Evolutionary conservation across 2,888 invertebrate species (phyloP).

Genomic region (Polietes domitor): DNA sequence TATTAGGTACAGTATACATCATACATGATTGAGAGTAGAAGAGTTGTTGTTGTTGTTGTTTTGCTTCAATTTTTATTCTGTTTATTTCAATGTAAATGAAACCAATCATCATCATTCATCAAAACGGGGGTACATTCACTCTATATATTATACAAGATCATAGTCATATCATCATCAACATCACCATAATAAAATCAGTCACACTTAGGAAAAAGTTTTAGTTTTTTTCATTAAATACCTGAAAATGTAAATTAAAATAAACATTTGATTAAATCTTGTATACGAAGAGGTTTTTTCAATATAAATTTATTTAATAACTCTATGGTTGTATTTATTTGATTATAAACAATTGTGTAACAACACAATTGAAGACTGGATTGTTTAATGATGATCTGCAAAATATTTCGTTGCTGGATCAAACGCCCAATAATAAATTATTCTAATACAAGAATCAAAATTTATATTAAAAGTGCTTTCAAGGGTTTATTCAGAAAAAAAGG

Average conservation of each 20-base stretch:
- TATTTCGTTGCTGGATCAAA: too few relatives aligned
- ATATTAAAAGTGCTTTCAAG: too few relatives aligned
- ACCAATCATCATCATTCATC: constrained; percentile 49
- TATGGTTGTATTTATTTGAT: too few relatives aligned
- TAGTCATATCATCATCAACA: constrained; percentile 28
- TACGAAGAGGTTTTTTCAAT: background rate
- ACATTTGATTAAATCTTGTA: background rate
- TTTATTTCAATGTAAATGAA: constrained; percentile 49
- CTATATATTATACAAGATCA: constrained; percentile 24
- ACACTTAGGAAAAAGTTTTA: constrained; percentile 46
- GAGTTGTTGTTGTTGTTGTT: too few relatives aligned
- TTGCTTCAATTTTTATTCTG: constrained; percentile 19
- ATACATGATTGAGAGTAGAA: constrained; percentile 48
- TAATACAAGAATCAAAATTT: too few relatives aligned
- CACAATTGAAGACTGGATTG: too few relatives aligned
- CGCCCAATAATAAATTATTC: too few relatives aligned
- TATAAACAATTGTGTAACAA: too few relatives aligned
- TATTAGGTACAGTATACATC: constrained; percentile 57
- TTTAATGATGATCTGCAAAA: too few relatives aligned
- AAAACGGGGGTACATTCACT: constrained; percentile 53
- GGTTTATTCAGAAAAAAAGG: too few relatives aligned
- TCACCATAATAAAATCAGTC: constrained; percentile 50
- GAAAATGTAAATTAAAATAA: constrained; percentile 47
- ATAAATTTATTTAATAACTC: constrained; percentile 19
- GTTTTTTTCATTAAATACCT: constrained; percentile 56